Base-by-base conservation (phyloP, 2,888 invertebrate genomes). In the Deilephila elpenor region DNA sequence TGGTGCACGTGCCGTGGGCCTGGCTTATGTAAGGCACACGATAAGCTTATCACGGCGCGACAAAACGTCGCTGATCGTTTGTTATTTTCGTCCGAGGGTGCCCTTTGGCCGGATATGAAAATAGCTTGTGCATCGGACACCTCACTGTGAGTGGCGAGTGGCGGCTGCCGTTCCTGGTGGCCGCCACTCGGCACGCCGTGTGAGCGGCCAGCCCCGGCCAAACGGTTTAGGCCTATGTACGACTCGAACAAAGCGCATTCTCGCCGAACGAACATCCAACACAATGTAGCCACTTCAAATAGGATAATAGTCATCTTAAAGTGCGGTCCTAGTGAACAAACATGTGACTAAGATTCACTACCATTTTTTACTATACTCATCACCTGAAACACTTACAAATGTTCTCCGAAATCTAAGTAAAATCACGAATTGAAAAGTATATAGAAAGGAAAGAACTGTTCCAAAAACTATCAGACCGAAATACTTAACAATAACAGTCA, bases 1-100 rank as follows among this genome's bases (percentile, higher is more conserved):
- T 81, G 80, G 71, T 86, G 86, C 89, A 89, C 88, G 89, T 89
- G 89, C 84, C 82, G 77, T 80, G 71, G 29, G 56, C 61, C 32
- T 73, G 78, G 78, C 84, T 90, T 91, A 90, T 90, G 84, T 91
- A 91, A 92, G 88, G 79, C 71, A 56, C 75, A 76, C 82, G 87
- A 90, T 91, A 89, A 87, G 86, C 84, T 87, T 89, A 87, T 87
- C 87, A 71, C 53, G 82, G 74, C 80, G 77, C 74, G 77, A 79
- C 67, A 19, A 59, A 67, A 67, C 37, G 72, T 59, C 73, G 62
- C 44, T 73, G 71, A 80, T 81, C 79, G 75, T 77, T 79, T 77
- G 84, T 83, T 80, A 80, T 79, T 81, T 80, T 78, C 56, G 78
- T 79, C 80, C 20, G 73, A 70, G 70, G 60, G 75, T 87, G 86